phyloP scores from a whole-genome alignment of 2,113 vertebrate species.

The Toxostoma redivivum region DNA sequence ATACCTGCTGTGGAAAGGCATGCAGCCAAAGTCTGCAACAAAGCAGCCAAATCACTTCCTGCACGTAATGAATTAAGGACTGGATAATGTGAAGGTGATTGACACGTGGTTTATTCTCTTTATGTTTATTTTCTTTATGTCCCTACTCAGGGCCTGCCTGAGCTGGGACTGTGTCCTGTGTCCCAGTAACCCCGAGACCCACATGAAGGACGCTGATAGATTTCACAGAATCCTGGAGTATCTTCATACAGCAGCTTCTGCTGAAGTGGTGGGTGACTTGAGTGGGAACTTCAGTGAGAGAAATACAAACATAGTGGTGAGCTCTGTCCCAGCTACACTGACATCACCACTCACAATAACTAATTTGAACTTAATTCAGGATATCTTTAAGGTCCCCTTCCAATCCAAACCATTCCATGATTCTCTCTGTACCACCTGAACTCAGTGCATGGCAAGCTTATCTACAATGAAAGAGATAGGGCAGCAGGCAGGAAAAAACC shows the following conservation, averaged over 20 bases:
- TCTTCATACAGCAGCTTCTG: neutral
- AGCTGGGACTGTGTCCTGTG: neutral
- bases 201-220: fast-evolving
- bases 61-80: neutral
- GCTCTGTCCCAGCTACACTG: neutral
- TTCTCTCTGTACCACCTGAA: neutral
- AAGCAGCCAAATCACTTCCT: neutral
- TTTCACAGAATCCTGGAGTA: neutral
- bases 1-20: neutral
- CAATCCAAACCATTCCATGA: neutral
- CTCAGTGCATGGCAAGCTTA: neutral
- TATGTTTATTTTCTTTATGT: neutral
- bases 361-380: neutral
- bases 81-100: neutral
- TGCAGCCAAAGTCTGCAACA: neutral
- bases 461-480: neutral
- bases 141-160: neutral
- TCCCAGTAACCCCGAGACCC: fast-evolving
- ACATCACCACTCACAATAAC: neutral
- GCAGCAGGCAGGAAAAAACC: neutral
- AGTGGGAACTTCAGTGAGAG: neutral
- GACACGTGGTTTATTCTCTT: neutral
- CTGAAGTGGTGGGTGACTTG: neutral
- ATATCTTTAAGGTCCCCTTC: neutral
- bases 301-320: neutral